These are phyloP conservation scores for Sesamia nonagrioides DNA, from an alignment of 1,140 invertebrate species.

Conservation along the genomic window DNA sequence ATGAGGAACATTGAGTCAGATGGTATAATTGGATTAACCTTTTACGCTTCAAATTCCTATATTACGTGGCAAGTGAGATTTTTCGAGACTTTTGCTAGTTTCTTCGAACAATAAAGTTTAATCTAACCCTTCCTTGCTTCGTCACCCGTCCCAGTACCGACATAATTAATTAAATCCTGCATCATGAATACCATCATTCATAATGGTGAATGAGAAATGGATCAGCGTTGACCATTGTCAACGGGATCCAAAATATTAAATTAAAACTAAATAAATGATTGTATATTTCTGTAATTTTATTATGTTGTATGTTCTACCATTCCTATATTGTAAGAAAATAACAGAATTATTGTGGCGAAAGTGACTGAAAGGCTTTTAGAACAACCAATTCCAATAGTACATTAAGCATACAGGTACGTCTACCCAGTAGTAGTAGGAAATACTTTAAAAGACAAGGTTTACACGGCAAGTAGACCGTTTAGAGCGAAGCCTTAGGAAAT, in stretches of 20 bases:
- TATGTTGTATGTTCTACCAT: no score
- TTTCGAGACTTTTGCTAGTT: conserved; percentile 21
- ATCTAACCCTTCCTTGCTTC: conserved; percentile 11
- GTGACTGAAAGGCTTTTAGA: no score
- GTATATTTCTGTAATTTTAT: no score
- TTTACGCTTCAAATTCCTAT: conserved; percentile 54
- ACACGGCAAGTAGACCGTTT: conserved; percentile 62
- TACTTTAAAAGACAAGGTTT: conserved; percentile 51
- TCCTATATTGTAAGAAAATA: no score
- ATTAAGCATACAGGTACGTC: not conserved
- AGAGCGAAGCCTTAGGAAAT: conserved; percentile 65
- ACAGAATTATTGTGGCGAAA: no score
- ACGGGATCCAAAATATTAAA: no score
- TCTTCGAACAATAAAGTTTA: conserved; percentile 28
- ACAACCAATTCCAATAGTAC: not conserved
- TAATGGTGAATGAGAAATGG: no score
- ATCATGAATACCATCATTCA: no score
- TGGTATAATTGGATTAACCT: conserved; percentile 71
- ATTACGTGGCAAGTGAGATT: conserved; percentile 16
- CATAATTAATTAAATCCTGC: not conserved
- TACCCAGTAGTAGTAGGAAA: conserved; percentile 2
- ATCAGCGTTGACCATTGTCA: no score
- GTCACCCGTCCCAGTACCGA: not conserved
- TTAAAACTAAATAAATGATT: no score
- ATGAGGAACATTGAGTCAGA: conserved; percentile 70